These are phyloP conservation scores for Sussaba pulchella DNA, from an alignment of 2,888 invertebrate genomes.

Conservation along the genomic window DNA sequence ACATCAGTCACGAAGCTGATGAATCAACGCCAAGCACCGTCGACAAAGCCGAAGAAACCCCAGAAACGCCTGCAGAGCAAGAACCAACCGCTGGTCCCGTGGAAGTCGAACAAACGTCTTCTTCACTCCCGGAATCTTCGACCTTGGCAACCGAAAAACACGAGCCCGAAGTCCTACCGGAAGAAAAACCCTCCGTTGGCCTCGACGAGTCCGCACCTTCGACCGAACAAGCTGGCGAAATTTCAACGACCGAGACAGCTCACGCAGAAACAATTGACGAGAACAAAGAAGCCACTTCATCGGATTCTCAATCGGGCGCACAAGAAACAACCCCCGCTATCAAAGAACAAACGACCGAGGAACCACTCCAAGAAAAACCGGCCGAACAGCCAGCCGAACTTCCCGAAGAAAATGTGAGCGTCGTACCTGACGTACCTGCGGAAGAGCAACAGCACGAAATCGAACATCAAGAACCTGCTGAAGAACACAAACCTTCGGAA, in stretches of 20 bases:
- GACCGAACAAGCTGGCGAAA: slow-evolving; percentile 48
- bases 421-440: background rate
- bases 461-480: slow-evolving; percentile 13
- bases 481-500: slow-evolving; percentile 29
- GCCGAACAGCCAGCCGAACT: slow-evolving; percentile 20
- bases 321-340: slow-evolving; percentile 36
- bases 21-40: slow-evolving; percentile 16
- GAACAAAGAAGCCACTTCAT: slow-evolving; percentile 32
- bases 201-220: slow-evolving; percentile 52
- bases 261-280: slow-evolving; percentile 47
- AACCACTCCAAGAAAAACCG: background rate
- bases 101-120: slow-evolving; percentile 6
- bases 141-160: slow-evolving; percentile 52
- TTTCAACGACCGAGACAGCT: slow-evolving; percentile 39
- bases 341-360: slow-evolving; percentile 53
- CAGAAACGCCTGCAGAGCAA: slow-evolving; percentile 34
- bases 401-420: slow-evolving; percentile 10
- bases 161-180: slow-evolving; percentile 46
- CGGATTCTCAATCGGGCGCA: slow-evolving; percentile 32
- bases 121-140: slow-evolving; percentile 53
- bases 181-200: slow-evolving; percentile 52
- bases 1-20: slow-evolving; percentile 47
- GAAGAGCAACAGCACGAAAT: slow-evolving; percentile 64
- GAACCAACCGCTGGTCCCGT: background rate
- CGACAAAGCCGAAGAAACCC: slow-evolving; percentile 20